Evolutionary conservation across 1,140 invertebrate genomes (phyloP), one percentile per base, ranked within the genome.

Genomic region (Antheraea pernyi): DNA sequence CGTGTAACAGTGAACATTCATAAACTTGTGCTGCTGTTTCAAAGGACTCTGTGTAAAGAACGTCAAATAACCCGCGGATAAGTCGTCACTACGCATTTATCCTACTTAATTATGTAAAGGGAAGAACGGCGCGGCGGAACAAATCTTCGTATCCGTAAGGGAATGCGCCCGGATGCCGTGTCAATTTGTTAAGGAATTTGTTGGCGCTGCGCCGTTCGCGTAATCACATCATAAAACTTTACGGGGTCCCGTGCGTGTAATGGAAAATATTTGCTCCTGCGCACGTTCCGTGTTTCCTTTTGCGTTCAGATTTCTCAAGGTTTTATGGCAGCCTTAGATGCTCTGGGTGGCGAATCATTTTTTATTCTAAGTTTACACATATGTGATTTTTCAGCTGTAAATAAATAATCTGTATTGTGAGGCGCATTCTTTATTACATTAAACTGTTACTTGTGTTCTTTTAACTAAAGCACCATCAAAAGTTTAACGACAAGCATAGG

Each of bases 101-200:
- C 64, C 64, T 65, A 66, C 60, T 71, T 75, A 69, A 75, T 75
- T 75, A 75, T 71, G 67, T 63, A 71, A 74, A 74, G 60, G 71
- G 59, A 37, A 42, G 18, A 37, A 18, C 22, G 13, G 46, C 11
- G 46, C 46, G 46, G 46, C 18, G 46, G 59, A 63, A 71, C 69
- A 68, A 75, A 71, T 71, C 69, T 65, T 68, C 7, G 58, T 62
- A 63, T 58, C 64, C 39, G 48, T 71, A 10, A 16, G 16, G 42
- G 4, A 53, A 53, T 53, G 46, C 46, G 46, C 13, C 46, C 46
- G 46, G 46, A 53, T 53, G 16, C 46, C 46, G 60, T 36, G 60
- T 61, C 60, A 61, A 61, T 61, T 61, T 61, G 60, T 36, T 7
- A n/a, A 61, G 60, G 60, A 61, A 61, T 61, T 61, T 36, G 30